Conservation (phyloP, 2,113 vertebrate genomes). For the Xenus cinereus region DNA sequence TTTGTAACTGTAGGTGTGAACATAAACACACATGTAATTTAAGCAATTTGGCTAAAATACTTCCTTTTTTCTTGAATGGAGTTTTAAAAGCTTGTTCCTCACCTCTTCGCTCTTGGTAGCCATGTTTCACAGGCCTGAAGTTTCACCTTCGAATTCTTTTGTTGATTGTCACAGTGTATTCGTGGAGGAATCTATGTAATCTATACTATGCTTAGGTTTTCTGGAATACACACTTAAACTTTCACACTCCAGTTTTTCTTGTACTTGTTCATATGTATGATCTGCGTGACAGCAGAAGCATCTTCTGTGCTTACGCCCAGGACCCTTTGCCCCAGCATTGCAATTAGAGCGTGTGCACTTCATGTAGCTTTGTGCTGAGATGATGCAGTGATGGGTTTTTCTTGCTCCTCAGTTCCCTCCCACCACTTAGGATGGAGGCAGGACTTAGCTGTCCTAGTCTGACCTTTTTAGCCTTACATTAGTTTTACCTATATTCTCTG, state of each 20-base stretch:
- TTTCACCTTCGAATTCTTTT: background rate
- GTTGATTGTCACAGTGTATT: background rate
- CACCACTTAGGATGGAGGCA: background rate
- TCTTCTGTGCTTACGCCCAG: background rate
- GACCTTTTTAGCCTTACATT: background rate
- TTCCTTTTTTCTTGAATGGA: background rate
- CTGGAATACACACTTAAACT: background rate
- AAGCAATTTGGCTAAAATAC: background rate
- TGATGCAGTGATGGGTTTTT: background rate
- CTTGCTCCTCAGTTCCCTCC: background rate
- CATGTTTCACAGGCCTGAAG: background rate
- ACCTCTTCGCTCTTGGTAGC: background rate
- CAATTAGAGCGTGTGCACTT: background rate
- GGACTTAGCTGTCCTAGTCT: background rate
- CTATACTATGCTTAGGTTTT: background rate
- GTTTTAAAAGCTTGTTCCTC: background rate
- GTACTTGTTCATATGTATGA: background rate
- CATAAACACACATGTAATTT: slow-evolving; percentile 45
- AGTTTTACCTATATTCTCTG: background rate
- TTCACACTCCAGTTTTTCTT: background rate
- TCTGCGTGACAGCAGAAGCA: background rate
- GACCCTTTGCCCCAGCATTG: background rate
- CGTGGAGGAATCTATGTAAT: background rate
- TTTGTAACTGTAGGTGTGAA: slow-evolving; percentile 55
- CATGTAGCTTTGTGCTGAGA: background rate